A percentile compares a stretch with the other conserved stretches of the same genome.
phyloP scores from a whole-genome alignment of 2,888 invertebrate genomes.

The Philopedon plagiatum region DNA sequence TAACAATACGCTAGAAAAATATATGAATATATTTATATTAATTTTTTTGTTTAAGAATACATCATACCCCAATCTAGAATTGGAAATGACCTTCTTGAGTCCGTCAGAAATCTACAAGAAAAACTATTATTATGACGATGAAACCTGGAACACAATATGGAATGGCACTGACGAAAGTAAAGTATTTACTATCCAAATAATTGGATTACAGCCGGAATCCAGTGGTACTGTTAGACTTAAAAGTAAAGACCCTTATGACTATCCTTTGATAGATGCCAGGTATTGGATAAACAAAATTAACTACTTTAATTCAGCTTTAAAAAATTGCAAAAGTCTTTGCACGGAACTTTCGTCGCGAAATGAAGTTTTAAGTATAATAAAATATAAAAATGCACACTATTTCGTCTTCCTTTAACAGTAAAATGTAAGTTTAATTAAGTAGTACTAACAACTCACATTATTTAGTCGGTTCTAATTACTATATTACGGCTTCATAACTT shows the following conservation, averaged over 20 bases:
- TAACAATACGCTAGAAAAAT: too few species aligned
- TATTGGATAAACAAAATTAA: conserved; percentile 12
- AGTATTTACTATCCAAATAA: conserved; percentile 43
- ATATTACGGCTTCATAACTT: not conserved
- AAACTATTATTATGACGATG: conserved; percentile 54
- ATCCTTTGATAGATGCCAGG: conserved; percentile 75
- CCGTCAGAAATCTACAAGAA: conserved; percentile 37
- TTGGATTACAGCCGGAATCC: conserved; percentile 57
- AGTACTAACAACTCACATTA: too few species aligned
- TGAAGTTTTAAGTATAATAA: too few species aligned
- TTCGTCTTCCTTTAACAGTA: too few species aligned
- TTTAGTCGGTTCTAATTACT: not conserved
- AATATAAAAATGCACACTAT: too few species aligned
- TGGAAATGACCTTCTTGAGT: conserved; percentile 28
- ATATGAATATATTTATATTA: too few species aligned
- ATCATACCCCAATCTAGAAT: conserved; percentile 22
- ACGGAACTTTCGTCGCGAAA: too few species aligned
- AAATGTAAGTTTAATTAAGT: too few species aligned
- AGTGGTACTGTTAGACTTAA: conserved; percentile 75
- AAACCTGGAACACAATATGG: conserved; percentile 64
- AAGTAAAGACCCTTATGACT: conserved; percentile 53
- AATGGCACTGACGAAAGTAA: conserved; percentile 57
- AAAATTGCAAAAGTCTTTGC: too few species aligned
- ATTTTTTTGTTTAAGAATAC: not conserved
- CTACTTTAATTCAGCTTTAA: too few species aligned